These are phyloP conservation scores for Lampropteryx suffumata DNA, from an alignment of 2,888 invertebrate genomes.

Conservation along the genomic window DNA sequence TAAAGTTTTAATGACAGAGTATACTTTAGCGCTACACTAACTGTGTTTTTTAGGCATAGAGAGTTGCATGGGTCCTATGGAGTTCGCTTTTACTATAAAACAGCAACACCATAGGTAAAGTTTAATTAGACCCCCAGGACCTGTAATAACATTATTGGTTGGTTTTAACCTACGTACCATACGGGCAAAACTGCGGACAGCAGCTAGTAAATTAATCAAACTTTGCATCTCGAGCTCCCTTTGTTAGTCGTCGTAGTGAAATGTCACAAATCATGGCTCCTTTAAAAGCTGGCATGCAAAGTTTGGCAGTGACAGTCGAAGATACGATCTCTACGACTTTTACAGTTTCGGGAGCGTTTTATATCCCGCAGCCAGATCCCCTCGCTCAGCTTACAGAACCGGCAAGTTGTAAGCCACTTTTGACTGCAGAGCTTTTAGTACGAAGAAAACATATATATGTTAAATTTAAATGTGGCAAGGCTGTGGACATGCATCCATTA, in stretches of 20 bases:
- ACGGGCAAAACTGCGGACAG: too few relatives aligned
- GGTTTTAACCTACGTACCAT: too few relatives aligned
- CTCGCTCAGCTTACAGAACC: constrained; percentile 1
- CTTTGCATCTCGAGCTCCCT: background rate
- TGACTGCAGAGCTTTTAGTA: background rate
- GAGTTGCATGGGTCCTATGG: too few relatives aligned
- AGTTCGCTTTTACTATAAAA: too few relatives aligned
- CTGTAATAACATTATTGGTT: too few relatives aligned
- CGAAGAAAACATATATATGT: background rate
- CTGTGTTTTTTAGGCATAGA: too few relatives aligned
- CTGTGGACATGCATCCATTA: too few relatives aligned
- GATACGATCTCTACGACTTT: constrained; percentile 25
- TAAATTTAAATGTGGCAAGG: too few relatives aligned
- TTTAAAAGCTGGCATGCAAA: constrained; percentile 10
- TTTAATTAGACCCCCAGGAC: too few relatives aligned
- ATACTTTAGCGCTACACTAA: too few relatives aligned
- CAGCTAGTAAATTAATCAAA: background rate
- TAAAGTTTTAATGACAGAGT: too few relatives aligned
- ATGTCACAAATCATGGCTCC: constrained; percentile 1
- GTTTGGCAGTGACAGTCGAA: constrained; percentile 20
- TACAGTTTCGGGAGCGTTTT: constrained; percentile 26
- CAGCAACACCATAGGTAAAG: too few relatives aligned
- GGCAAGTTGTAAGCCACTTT: background rate
- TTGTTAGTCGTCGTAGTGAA: constrained; percentile 4
- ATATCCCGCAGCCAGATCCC: constrained; percentile 27